phyloP scores from a whole-genome alignment of 1,140 invertebrate species.

The Achatina immaculata region DNA sequence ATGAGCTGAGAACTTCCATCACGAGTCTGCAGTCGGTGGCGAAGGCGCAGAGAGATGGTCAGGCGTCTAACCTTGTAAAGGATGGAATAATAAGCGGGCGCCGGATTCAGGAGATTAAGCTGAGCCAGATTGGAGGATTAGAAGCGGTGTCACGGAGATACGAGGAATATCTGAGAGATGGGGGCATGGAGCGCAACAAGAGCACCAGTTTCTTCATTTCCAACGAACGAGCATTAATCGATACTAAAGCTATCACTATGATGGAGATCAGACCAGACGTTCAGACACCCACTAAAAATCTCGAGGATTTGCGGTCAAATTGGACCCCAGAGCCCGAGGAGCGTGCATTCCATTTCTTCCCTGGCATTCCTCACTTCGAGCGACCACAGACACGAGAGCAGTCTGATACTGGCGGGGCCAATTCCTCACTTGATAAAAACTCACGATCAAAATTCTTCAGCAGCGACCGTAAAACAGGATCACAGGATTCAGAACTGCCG shows the following conservation, averaged over 20 bases:
- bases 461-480: slow-evolving; percentile 32
- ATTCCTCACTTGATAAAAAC: slow-evolving; percentile 30
- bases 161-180: neutral
- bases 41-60: neutral
- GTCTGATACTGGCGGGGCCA: neutral
- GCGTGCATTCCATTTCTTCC: neutral
- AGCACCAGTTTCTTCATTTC: neutral
- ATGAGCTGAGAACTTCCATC: slow-evolving; percentile 10
- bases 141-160: neutral
- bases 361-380: neutral
- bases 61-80: slow-evolving; percentile 9
- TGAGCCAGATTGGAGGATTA: slow-evolving; percentile 15
- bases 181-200: neutral
- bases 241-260: slow-evolving; percentile 15
- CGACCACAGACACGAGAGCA: neutral
- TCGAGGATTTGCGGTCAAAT: slow-evolving; percentile 22
- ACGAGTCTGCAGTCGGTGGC: neutral
- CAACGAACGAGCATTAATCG: neutral
- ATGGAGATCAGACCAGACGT: slow-evolving; percentile 3
- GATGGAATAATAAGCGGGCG: slow-evolving; percentile 27
- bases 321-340: slow-evolving; percentile 4
- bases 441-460: neutral
- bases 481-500: slow-evolving; percentile 3
- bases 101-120: slow-evolving; percentile 31
- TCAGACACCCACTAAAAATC: neutral